phyloP scores from a whole-genome alignment of 2,113 vertebrate species.

The Rhinopomastus cyanomelas region DNA sequence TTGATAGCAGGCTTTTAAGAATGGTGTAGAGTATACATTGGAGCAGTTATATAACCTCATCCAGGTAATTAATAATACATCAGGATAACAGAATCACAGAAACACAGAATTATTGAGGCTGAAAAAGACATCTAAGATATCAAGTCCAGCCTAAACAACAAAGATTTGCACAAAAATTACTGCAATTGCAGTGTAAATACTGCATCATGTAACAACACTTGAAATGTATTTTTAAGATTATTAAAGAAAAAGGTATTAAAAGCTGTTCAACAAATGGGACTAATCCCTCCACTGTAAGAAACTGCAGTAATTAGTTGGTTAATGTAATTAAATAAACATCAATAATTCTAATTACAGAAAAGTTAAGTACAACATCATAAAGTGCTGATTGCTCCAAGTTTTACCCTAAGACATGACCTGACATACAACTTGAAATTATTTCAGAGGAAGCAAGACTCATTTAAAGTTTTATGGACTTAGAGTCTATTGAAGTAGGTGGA shows the following conservation, averaged over 20 bases:
- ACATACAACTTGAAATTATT: neutral
- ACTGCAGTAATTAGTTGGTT: neutral
- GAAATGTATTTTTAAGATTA: neutral
- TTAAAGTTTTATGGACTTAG: neutral
- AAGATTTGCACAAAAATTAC: neutral
- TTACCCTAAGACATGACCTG: neutral
- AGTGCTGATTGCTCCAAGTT: neutral
- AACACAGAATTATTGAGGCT: too few species aligned
- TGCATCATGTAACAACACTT: neutral
- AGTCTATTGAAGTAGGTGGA: neutral
- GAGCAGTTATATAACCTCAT: neutral
- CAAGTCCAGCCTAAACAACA: too few species aligned
- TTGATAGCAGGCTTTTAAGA: neutral
- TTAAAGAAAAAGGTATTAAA: neutral
- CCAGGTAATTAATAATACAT: constrained; percentile 4
- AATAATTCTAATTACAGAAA: neutral
- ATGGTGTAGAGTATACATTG: neutral
- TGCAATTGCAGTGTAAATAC: neutral
- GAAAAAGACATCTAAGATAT: too few species aligned
- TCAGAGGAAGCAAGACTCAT: neutral
- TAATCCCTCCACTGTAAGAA: neutral
- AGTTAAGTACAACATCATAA: too few species aligned
- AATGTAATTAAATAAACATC: neutral
- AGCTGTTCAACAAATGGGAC: neutral
- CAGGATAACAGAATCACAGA: too few species aligned